These are phyloP conservation scores for Toxotes lorentzi DNA, from an alignment of 2,797 vertebrate genomes.

Conservation along the genomic window DNA sequence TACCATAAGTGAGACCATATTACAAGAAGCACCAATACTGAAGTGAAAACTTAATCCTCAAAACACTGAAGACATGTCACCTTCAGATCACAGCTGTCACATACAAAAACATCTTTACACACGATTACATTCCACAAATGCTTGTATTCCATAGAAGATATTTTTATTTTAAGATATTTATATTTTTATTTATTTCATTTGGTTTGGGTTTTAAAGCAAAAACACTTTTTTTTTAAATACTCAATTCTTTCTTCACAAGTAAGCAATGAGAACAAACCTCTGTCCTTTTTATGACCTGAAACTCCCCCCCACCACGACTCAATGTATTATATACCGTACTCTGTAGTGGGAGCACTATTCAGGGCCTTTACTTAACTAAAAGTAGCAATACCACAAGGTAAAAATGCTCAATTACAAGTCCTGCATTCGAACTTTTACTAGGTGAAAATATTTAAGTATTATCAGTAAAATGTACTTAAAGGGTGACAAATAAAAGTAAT, in stretches of 20 bases:
- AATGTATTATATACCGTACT: not conserved
- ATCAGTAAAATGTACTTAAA: not conserved
- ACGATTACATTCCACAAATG: not conserved
- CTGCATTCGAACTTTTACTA: not conserved
- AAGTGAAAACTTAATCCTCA: not conserved
- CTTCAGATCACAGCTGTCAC: not conserved
- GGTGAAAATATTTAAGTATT: not conserved
- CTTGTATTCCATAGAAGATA: not conserved
- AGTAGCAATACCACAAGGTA: not conserved
- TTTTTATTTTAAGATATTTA: not conserved
- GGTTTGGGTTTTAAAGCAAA: not conserved
- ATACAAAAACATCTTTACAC: not conserved
- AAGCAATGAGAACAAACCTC: not conserved
- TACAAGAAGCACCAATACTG: conserved; percentile 22
- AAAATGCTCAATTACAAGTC: not conserved
- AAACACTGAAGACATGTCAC: not conserved
- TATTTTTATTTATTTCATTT: not conserved
- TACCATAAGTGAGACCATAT: conserved; percentile 35
- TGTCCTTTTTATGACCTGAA: not conserved
- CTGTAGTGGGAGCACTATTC: not conserved
- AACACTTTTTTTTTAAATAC: not conserved
- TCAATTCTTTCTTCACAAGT: not conserved
- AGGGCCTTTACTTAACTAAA: not conserved
- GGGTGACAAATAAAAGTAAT: not conserved
- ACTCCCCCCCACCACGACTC: not conserved